Conservation (phyloP, 2,888 invertebrate species). For the Podabrus alpinus region DNA sequence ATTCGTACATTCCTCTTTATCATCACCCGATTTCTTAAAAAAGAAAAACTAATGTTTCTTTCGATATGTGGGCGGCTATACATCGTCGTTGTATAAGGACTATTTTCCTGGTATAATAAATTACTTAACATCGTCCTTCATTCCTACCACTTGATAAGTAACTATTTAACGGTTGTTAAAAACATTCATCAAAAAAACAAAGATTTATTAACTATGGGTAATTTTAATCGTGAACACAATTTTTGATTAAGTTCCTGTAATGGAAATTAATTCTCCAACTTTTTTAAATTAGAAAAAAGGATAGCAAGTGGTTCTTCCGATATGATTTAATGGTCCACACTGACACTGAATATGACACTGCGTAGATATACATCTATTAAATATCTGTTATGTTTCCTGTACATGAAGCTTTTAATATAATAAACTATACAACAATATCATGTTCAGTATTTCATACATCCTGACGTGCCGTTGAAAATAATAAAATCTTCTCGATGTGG, state of each 20-base stretch:
- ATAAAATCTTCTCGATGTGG: background rate
- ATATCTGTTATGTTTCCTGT: slow-evolving; percentile 40
- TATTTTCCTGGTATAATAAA: slow-evolving; percentile 35
- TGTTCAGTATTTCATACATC: background rate
- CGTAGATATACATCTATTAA: slow-evolving; percentile 38
- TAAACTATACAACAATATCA: background rate
- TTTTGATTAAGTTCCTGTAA: background rate
- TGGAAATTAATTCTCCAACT: background rate
- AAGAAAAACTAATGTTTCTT: slow-evolving; percentile 34
- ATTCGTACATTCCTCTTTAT: slow-evolving; percentile 20
- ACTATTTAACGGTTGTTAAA: slow-evolving; percentile 11
- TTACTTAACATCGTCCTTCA: slow-evolving; percentile 15
- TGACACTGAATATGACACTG: slow-evolving; percentile 33
- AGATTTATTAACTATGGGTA: background rate
- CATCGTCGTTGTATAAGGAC: slow-evolving; percentile 35
- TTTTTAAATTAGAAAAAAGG: slow-evolving; percentile 2
- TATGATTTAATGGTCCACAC: slow-evolving; percentile 33
- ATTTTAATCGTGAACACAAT: background rate
- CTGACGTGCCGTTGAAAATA: background rate
- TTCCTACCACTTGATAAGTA: slow-evolving; percentile 14
- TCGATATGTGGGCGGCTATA: slow-evolving; percentile 35
- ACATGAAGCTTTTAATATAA: slow-evolving; percentile 20
- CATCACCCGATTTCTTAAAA: slow-evolving; percentile 29
- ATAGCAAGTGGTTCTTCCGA: slow-evolving; percentile 36
- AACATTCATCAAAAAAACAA: background rate